These are phyloP conservation scores for Lucifuga dentata DNA, from an alignment of 2,113 vertebrate genomes.

Conservation along the genomic window DNA sequence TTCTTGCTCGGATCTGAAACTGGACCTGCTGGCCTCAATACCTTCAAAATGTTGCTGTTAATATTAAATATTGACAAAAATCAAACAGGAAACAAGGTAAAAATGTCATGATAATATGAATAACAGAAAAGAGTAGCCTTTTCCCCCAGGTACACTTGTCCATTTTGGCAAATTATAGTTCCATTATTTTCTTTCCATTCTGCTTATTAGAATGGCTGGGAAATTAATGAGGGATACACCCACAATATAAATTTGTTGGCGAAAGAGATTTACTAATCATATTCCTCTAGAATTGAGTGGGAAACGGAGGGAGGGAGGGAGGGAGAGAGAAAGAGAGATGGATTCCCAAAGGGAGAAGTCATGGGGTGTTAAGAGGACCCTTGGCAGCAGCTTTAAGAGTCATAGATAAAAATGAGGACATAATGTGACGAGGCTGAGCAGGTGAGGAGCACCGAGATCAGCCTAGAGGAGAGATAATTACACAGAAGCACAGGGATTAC, in stretches of 20 bases:
- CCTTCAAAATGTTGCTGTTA: too few species aligned
- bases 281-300: conserved; percentile 49
- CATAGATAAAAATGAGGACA: conserved; percentile 75
- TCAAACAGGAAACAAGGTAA: conserved; percentile 24
- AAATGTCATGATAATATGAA: conserved; percentile 41
- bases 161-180: conserved; percentile 75
- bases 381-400: conserved; percentile 75
- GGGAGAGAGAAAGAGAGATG: conserved; percentile 5
- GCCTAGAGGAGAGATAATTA: conserved; percentile 79
- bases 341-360: conserved; percentile 53
- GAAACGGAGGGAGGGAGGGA: conserved; percentile 12
- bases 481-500: conserved; percentile 78
- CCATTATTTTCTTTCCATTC: conserved; percentile 74
- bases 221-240: conserved; percentile 75
- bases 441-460: conserved; percentile 75
- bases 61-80: conserved; percentile 5
- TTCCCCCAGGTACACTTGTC: conserved; percentile 64
- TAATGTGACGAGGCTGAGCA: conserved; percentile 76
- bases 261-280: conserved; percentile 50
- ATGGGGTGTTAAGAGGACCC: conserved; percentile 67
- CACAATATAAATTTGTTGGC: conserved; percentile 57
- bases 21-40: too few species aligned
- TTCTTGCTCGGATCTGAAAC: too few species aligned
- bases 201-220: conserved; percentile 70
- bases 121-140: conserved; percentile 45